Base-by-base conservation (phyloP, 2,113 vertebrate species). In the Apistogramma diplotaenia region DNA sequence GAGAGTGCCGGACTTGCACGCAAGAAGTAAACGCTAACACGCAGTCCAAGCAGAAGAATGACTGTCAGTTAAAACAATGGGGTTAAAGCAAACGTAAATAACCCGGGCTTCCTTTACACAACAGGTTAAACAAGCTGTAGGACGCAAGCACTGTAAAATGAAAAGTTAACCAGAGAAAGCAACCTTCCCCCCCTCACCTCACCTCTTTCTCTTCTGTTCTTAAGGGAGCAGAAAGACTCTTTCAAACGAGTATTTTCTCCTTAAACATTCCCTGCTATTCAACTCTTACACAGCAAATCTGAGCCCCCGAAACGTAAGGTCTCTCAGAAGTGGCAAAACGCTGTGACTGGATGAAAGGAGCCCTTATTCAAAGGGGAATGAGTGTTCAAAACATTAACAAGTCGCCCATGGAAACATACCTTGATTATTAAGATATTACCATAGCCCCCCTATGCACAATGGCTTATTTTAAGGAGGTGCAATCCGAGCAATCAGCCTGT, bases 271-370 rank as follows among this genome's bases (percentile, higher is more conserved):
- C 85, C 57, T 23, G 61, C 81, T 78, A 87, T 86, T 91, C 85
- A 92, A 92, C 81, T 89, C 87, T 74, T 56, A 77, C 70, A 83
- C 88, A 93, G 95, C 95, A 96, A 91, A 94, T 91, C 93, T 37
- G 72, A 54, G 81, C 58, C 70, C 70, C 83, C 61, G 79, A 71
- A 83, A 84, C 92, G 84, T 87, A 94, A 95, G 96, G 82, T 67
- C 96, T 96, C 96, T 96, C 95, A 95, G 90, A 74, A 46, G 89
- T 85, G 90, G 92, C 95, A 94, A 96, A 97, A 97, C 93, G 90
- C 93, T 88, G 88, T 11, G 93, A 91, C 93, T 92, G 93, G 87
- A 90, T 94, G 95, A 96, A 97, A 94, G 94, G 89, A 79, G 89
- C 90, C 83, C 84, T 93, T 93, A 92, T 95, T 93, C 91, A 90